Base-by-base conservation (phyloP, 2,888 invertebrate species). In the Amphipyra tragopoginis region DNA sequence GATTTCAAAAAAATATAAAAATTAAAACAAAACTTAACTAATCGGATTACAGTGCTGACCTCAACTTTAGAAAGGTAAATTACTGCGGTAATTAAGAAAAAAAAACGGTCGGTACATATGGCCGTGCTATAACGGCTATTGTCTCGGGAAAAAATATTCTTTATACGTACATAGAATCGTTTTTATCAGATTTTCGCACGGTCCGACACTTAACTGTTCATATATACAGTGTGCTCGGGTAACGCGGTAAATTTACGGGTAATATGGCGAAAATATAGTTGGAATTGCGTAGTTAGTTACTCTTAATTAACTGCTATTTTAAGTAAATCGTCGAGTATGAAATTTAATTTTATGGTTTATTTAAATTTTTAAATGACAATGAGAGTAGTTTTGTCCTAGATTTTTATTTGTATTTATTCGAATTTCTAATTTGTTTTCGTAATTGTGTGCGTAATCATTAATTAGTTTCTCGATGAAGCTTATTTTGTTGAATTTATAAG, bases 111-210 rank as follows among this genome's bases (percentile, higher is more conserved):
- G 85, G 87, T 89, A 86, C 89, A 89, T 91, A 90, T 90, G 90
- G 87, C 80, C 79, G 77, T 75, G 73, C 72, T 80, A 75, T 72
- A 75, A 73, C 74, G 80, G 80, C 89, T 81, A 90, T 91, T 91
- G 90, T 91, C 83, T 86, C 71, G 80, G 56, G 88, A 89, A 93
- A 90, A 93, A 92, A 93, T 92, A 92, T 91, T 85, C 91, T 84
- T 88, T 91, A 89, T 92, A 91, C 91, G 87, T 88, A 90, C 90
- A 91, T 92, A 93, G 90, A 88, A 85, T 79, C 50, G 68, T 66
- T 84, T 86, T 86, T 94, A 94, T 94, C 94, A 84, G 94, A 94
- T 94, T 93, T 94, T 94, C 94, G 89, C 94, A 94, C 94, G 94
- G 88, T 85, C 61, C 79, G 77, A 76, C 77, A 80, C 80, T 90